These are phyloP conservation scores for Maniola jurtina DNA, from an alignment of 1,140 invertebrate species.

Conservation along the genomic window DNA sequence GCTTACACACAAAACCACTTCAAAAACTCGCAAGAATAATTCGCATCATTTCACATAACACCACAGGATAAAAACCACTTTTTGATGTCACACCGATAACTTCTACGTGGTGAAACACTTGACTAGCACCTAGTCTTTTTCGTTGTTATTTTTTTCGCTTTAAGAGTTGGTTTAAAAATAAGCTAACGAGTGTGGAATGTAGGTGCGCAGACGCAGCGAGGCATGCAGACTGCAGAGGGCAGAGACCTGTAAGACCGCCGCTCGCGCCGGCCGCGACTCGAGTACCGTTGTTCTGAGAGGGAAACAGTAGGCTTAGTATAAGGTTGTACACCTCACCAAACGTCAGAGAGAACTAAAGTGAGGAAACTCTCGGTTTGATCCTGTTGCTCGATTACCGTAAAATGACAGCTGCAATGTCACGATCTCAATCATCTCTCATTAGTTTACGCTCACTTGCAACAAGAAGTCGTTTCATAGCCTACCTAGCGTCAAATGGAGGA, in stretches of 20 bases:
- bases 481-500: too few relatives aligned
- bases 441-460: too few relatives aligned
- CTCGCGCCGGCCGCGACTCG: constrained; percentile 50
- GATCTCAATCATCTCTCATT: too few relatives aligned
- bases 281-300: constrained; percentile 68
- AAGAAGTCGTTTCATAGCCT: too few relatives aligned
- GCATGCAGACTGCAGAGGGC: constrained; percentile 57
- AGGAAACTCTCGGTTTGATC: too few relatives aligned
- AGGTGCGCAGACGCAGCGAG: constrained; percentile 46
- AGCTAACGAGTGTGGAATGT: constrained; percentile 21
- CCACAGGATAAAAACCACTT: constrained; percentile 5
- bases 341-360: too few relatives aligned
- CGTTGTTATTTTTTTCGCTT: constrained; percentile 2
- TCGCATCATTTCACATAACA: constrained; percentile 13
- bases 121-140: background rate
- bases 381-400: too few relatives aligned
- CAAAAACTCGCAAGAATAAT: constrained; percentile 11
- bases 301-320: background rate
- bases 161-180: constrained; percentile 20
- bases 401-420: too few relatives aligned
- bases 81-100: constrained; percentile 2
- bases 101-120: background rate
- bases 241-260: constrained; percentile 59
- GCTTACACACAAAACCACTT: constrained; percentile 11
- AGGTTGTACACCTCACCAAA: too few relatives aligned